A percentile compares a stretch with the other conserved stretches of the same genome.
Conservation (phyloP, 2,888 invertebrate genomes). For the Prosopocoilus inquinatus region DNA sequence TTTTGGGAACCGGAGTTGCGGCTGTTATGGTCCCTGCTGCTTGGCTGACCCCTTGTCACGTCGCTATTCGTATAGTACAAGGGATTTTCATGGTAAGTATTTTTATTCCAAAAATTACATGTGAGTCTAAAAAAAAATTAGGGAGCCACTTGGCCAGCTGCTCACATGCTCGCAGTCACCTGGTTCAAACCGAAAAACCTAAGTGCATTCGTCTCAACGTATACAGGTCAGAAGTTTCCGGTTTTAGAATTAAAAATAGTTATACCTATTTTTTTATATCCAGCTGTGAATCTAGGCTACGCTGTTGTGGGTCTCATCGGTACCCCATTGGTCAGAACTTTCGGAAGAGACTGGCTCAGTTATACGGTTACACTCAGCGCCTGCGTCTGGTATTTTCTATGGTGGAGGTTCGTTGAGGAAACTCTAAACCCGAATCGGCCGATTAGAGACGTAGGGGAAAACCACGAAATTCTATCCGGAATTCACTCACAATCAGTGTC, state of each 20-base stretch:
- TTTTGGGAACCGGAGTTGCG: slow-evolving; percentile 56
- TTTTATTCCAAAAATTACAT: too few relatives aligned
- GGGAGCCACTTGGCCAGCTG: slow-evolving; percentile 61
- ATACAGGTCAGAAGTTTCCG: slow-evolving; percentile 49
- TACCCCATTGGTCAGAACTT: slow-evolving; percentile 53
- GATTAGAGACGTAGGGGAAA: slow-evolving; percentile 45
- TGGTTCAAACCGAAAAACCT: slow-evolving; percentile 59
- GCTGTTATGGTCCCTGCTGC: slow-evolving; percentile 57
- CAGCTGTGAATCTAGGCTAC: slow-evolving; percentile 58
- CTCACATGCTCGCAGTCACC: slow-evolving; percentile 59
- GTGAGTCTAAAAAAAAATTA: too few relatives aligned
- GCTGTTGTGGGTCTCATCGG: slow-evolving; percentile 57
- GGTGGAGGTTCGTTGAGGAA: slow-evolving; percentile 58
- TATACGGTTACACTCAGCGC: slow-evolving; percentile 53
- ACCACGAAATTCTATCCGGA: not conserved
- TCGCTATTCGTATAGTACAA: slow-evolving; percentile 55
- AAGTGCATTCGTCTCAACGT: slow-evolving; percentile 57
- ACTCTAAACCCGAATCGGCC: slow-evolving; percentile 51
- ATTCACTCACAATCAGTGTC: not conserved
- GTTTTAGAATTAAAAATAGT: not conserved
- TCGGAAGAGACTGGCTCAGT: slow-evolving; percentile 56
- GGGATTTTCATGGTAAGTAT: slow-evolving; percentile 56
- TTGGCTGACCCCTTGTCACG: slow-evolving; percentile 59
- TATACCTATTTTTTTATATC: slow-evolving; percentile 20
- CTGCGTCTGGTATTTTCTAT: slow-evolving; percentile 56